phyloP scores from a whole-genome alignment of 2,113 vertebrate genomes.

The Balaeniceps rex region DNA sequence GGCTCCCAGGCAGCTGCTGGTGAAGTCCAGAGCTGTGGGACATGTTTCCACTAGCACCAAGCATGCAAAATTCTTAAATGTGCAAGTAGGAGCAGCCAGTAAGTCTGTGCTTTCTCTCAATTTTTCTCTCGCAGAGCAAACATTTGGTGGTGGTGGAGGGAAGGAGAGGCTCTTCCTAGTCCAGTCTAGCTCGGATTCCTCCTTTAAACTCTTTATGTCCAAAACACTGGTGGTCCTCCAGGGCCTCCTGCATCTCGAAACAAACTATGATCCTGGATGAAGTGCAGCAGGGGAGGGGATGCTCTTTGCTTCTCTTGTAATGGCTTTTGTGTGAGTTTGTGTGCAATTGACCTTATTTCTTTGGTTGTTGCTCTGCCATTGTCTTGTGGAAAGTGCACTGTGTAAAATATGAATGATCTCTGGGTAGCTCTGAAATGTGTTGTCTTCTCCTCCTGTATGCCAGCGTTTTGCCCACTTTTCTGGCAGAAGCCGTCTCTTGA shows the following conservation, averaged over 20 bases:
- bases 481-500: not conserved
- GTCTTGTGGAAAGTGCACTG: not conserved
- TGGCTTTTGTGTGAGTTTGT: not conserved
- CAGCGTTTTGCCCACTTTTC: not conserved
- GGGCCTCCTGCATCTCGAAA: not conserved
- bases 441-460: not conserved
- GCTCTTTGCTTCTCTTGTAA: not conserved
- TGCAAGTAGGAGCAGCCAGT: not conserved
- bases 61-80: not conserved
- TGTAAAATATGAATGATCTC: fast-evolving
- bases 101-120: not conserved
- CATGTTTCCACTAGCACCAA: not conserved
- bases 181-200: not conserved
- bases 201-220: not conserved
- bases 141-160: not conserved
- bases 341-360: not conserved
- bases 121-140: not conserved
- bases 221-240: not conserved
- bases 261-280: not conserved
- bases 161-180: not conserved
- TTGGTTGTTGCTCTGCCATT: not conserved
- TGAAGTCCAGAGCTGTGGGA: not conserved
- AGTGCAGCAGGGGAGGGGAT: not conserved
- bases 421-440: not conserved
- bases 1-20: not conserved